Evolutionary conservation across 2,888 invertebrate species (phyloP), one percentile per base, ranked within the genome.

Genomic region (Spodoptera picta): DNA sequence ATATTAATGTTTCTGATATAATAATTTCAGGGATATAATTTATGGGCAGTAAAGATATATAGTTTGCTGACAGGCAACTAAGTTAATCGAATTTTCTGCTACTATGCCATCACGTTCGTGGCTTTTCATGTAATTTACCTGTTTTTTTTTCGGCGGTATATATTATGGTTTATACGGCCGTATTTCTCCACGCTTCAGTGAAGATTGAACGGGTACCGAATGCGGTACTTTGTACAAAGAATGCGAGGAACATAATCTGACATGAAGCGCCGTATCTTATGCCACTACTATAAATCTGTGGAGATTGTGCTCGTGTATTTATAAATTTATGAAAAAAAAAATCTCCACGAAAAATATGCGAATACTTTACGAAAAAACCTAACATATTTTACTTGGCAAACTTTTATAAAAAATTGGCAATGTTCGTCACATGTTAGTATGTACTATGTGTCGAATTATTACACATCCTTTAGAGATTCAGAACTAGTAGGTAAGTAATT

Each of bases 81-180:
- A 89, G 83, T 82, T 89, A 92, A 91, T 92, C 89, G 88, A 91
- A 90, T 90, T 88, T 92, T 92, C 90, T 89, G 90, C 88, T 83
- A 81, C 83, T 84, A 82, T 85, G 87, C 83, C 82, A 83, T 88
- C 91, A 92, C 90, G 91, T 91, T 80, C 81, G 85, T 81, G 84
- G 79, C 58, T 86, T 88, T 84, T 84, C 84, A 70, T 81, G 85
- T 88, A 87, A 87, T 88, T 88, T 86, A 88, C 88, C 87, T 87
- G 87, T 88, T 90, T 90, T 90, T 89, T 89, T 90, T 89, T 85
- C 81, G 73, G 73, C 65, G 79, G 82, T 85, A 87, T 87, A 83
- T 88, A 86, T 87, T 89, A 87, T 83, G 85, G 84, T 83, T 85
- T 84, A 83, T 84, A 86, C 81, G 89, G 86, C 77, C 90, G 87